A percentile compares a stretch with the other conserved stretches of the same genome.
phyloP scores from a whole-genome alignment of 2,888 invertebrate genomes.

The Eretmocerus hayati region DNA sequence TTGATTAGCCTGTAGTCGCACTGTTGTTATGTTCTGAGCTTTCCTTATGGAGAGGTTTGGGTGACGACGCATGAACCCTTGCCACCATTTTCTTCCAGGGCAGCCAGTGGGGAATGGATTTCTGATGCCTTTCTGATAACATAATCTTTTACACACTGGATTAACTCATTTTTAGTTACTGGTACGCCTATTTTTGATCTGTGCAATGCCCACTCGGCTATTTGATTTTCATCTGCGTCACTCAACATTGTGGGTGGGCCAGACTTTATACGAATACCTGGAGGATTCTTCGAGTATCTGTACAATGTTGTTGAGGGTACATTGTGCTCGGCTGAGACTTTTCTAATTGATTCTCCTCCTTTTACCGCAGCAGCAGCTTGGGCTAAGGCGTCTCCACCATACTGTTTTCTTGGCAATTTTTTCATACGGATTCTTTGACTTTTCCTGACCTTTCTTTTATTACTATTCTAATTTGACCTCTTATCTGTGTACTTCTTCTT shows the following conservation, averaged over 20 bases:
- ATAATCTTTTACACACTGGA: constrained; percentile 4
- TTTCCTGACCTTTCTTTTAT: not conserved
- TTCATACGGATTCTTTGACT: not conserved
- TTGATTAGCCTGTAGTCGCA: not conserved
- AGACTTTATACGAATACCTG: not conserved
- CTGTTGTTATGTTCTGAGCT: not conserved
- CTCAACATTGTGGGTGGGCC: not conserved
- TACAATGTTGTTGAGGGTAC: not conserved
- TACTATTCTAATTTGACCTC: not conserved
- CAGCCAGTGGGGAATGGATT: not conserved
- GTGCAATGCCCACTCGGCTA: constrained; percentile 2
- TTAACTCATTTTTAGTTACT: constrained; percentile 3
- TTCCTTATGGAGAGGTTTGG: not conserved
- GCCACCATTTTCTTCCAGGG: constrained; percentile 3
- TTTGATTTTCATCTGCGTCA: not conserved
- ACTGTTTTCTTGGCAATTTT: not conserved
- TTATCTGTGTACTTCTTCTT: too few relatives aligned
- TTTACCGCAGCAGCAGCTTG: not conserved
- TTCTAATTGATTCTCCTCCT: not conserved
- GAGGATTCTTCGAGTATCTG: not conserved
- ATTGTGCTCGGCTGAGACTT: not conserved
- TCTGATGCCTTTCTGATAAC: not conserved
- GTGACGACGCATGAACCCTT: not conserved
- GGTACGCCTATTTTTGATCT: constrained; percentile 1
- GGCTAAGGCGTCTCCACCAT: not conserved